Conservation (phyloP, 1,140 invertebrate species). For the Drosophila navojoa region DNA sequence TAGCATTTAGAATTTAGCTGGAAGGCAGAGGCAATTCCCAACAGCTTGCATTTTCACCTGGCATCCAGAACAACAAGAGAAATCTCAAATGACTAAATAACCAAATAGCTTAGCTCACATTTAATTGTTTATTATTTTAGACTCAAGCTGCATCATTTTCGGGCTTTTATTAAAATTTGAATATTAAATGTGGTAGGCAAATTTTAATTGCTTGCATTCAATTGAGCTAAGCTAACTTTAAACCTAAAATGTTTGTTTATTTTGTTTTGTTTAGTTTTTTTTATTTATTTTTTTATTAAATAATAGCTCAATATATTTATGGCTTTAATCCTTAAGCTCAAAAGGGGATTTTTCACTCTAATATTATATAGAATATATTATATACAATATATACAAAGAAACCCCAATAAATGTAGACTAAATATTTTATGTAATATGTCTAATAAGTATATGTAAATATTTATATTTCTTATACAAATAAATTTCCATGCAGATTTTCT, state of each 20-base stretch:
- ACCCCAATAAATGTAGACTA: too few relatives aligned
- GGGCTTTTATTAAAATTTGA: neutral
- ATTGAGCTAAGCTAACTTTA: neutral
- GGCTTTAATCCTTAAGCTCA: too few relatives aligned
- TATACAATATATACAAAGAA: too few relatives aligned
- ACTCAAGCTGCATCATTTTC: neutral
- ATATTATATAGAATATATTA: too few relatives aligned
- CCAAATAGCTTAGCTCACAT: neutral
- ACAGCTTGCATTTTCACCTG: neutral
- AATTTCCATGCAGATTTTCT: neutral
- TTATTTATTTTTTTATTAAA: too few relatives aligned
- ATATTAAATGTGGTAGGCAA: neutral
- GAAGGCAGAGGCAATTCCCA: neutral
- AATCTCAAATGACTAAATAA: slow-evolving; percentile 2
- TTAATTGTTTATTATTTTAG: neutral
- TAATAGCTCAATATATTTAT: too few relatives aligned
- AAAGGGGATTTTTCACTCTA: too few relatives aligned
- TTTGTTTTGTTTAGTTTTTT: too few relatives aligned
- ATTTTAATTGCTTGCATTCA: neutral
- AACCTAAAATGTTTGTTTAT: neutral
- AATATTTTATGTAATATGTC: too few relatives aligned
- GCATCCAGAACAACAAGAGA: slow-evolving; percentile 1
- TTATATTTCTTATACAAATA: too few relatives aligned
- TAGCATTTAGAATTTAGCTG: slow-evolving; percentile 3
- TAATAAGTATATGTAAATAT: too few relatives aligned